These are phyloP conservation scores for Ahaetulla prasina DNA, from an alignment of 2,113 vertebrate species.

Conservation along the genomic window DNA sequence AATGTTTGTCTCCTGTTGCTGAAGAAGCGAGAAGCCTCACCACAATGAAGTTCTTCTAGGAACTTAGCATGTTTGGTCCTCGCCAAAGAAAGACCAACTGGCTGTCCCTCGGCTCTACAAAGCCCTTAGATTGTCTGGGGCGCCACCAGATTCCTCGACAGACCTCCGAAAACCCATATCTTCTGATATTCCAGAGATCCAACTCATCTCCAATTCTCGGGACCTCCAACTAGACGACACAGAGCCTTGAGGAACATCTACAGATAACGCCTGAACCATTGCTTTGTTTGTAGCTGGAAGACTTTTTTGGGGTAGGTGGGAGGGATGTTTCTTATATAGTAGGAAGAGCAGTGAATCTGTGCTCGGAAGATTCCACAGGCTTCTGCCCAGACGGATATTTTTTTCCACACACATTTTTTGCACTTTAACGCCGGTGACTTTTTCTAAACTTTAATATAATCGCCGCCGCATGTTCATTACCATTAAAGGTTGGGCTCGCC, in stretches of 20 bases:
- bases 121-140: neutral
- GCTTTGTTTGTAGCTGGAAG: neutral
- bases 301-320: accelerated
- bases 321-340: neutral
- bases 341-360: neutral
- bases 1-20: neutral
- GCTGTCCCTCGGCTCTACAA: neutral
- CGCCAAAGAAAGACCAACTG: neutral
- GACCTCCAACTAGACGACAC: neutral
- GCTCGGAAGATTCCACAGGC: neutral
- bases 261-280: neutral
- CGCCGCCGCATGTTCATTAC: neutral
- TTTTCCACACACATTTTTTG: neutral
- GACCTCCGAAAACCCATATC: neutral
- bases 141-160: neutral
- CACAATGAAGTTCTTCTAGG: neutral
- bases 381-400: neutral
- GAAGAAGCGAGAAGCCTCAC: neutral
- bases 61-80: conserved; percentile 5
- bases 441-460: neutral
- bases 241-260: too few relatives aligned
- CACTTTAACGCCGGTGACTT: neutral
- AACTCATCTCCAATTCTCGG: neutral
- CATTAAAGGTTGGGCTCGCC: neutral
- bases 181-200: neutral